Evolutionary conservation across 2,113 vertebrate species (phyloP), one percentile per base, ranked within the genome.

Genomic region (Crotophaga sulcirostris): DNA sequence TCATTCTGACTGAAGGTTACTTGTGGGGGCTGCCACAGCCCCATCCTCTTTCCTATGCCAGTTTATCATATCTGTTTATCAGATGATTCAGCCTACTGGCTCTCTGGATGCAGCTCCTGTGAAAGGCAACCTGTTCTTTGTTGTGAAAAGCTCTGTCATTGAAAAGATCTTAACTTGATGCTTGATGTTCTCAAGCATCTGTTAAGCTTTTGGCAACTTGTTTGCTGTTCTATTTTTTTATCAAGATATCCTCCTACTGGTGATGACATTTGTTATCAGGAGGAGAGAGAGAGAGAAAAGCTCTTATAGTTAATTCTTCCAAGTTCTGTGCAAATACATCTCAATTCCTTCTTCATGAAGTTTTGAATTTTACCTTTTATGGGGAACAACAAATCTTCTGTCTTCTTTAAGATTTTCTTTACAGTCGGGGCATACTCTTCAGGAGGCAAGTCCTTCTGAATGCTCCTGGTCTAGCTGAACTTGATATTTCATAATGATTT

Each of bases 31-130:
- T 58, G 63, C 54, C 23, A 5, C 54, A 44, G 60, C 52, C 60
- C 60, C 26, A 3, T 36, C 21, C 8, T 36, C 31, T 47, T 49
- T 26, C 31, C 36, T 8, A 10, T 23, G 52, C 33, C 13, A 2
- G 21, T 36, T 8, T 40, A 18, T 29, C 25, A 40, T 33, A 33
- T 13, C 40, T 0, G 0, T 44, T 67, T 18, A 44, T 16, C 54
- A n/a, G 76, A 12, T 3, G 3, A 26, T 67, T 15, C 23, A 62
- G 42, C 52, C 15, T 13, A 5, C 49, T 51, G 42, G 11, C 20
- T 42, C 21, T 17, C n/a, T 17, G 19, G 40, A 45, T 42, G 34
- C 64, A 8, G 23, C 38, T 56, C 56, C 42, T 8, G 4, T 63
- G 47, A 47, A 45, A 0, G 33, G 40, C 54, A 49, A 9, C 20